phyloP scores from a whole-genome alignment of 2,797 vertebrate genomes.

The Peromyscus eremicus region DNA sequence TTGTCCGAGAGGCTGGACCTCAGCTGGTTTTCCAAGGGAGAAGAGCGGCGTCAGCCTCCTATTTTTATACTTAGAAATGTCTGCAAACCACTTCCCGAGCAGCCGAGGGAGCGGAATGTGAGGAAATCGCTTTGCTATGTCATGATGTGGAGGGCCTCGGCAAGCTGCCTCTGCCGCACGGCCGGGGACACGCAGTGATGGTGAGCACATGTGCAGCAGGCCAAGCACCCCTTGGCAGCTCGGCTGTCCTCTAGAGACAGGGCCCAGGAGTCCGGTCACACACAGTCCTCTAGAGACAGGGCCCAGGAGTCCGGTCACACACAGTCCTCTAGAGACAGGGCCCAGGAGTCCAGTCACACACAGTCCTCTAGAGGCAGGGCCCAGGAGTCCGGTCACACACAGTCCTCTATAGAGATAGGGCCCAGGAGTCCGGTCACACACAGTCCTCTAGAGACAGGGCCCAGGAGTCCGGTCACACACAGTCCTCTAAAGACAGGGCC shows the following conservation, averaged over 20 bases:
- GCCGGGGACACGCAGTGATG: neutral
- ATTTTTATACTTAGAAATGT: constrained; percentile 74
- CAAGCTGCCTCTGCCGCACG: constrained; percentile 42
- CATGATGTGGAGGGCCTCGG: constrained; percentile 66
- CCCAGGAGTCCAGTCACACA: neutral
- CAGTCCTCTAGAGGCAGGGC: too few relatives aligned
- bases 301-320: too few relatives aligned
- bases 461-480: too few relatives aligned
- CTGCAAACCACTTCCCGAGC: constrained; percentile 78
- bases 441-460: too few relatives aligned
- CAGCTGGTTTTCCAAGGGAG: constrained; percentile 66
- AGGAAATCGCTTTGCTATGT: constrained; percentile 76
- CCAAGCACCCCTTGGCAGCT: neutral
- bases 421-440: too few relatives aligned
- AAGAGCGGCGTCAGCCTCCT: neutral
- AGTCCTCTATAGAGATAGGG: too few relatives aligned
- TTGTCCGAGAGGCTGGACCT: constrained; percentile 34
- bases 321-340: neutral
- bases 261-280: neutral
- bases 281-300: neutral
- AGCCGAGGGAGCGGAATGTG: constrained; percentile 63
- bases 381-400: too few relatives aligned
- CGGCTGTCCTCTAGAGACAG: neutral
- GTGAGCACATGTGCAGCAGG: constrained; percentile 46
- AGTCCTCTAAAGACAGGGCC: too few relatives aligned